These are phyloP conservation scores for Andrena camellia DNA, from an alignment of 2,888 invertebrate species.

Conservation along the genomic window DNA sequence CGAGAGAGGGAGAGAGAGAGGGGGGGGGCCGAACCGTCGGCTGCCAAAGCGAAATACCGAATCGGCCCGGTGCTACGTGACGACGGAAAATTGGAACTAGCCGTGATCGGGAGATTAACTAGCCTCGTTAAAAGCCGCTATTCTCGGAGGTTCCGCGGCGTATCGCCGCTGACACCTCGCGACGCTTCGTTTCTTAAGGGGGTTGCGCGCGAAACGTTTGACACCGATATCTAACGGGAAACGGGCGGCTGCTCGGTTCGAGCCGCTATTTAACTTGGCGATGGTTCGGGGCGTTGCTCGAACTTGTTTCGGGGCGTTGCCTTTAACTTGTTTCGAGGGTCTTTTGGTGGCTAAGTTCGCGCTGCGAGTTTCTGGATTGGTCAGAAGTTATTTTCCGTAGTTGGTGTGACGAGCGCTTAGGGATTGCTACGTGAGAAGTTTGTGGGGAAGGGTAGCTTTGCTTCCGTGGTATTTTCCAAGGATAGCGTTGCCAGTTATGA, in stretches of 20 bases:
- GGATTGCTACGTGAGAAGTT: no score
- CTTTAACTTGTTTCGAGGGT: background rate
- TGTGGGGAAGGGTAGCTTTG: no score
- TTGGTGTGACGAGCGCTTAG: no score
- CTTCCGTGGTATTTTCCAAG: no score
- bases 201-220: background rate
- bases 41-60: slow-evolving; percentile 63
- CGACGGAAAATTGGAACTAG: slow-evolving; percentile 67
- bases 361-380: no score
- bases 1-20: background rate
- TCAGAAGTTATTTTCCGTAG: no score
- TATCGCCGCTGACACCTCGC: slow-evolving; percentile 34
- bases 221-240: background rate
- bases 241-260: background rate
- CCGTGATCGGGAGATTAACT: slow-evolving; percentile 60
- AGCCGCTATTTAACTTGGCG: background rate
- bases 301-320: no score
- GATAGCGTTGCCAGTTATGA: no score
- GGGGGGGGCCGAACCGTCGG: slow-evolving; percentile 30
- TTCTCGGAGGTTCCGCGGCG: slow-evolving; percentile 49
- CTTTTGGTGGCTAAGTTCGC: background rate
- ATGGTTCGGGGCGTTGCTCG: background rate
- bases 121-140: slow-evolving; percentile 61
- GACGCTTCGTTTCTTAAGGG: slow-evolving; percentile 31
- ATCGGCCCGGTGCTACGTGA: slow-evolving; percentile 48